These are phyloP conservation scores for Ophioninae sp. DNA, from an alignment of 2,888 invertebrate genomes.

Conservation along the genomic window DNA sequence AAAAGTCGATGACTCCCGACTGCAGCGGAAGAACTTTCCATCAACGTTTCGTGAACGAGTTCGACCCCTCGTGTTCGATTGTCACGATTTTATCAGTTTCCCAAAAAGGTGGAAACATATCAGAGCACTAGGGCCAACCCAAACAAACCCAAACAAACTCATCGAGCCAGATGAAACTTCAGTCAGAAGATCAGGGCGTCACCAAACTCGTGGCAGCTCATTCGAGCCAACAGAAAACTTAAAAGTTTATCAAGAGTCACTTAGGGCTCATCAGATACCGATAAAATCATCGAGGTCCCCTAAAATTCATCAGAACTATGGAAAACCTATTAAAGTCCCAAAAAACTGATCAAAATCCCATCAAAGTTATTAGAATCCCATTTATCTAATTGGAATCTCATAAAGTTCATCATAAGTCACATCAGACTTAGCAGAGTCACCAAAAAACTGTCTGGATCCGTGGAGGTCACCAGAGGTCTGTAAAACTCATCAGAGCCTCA, in stretches of 20 bases:
- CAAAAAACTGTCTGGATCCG: too few species aligned
- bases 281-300: not conserved
- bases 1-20: conserved; percentile 10
- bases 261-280: not conserved
- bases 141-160: too few species aligned
- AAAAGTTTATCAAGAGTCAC: not conserved
- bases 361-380: not conserved
- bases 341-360: not conserved
- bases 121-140: too few species aligned
- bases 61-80: not conserved
- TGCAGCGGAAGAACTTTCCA: not conserved
- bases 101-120: not conserved
- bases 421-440: too few species aligned
- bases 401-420: not conserved
- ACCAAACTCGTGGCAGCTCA: not conserved
- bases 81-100: not conserved
- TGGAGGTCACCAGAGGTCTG: too few species aligned
- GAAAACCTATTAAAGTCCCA: not conserved
- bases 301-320: not conserved
- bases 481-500: too few species aligned
- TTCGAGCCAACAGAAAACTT: not conserved
- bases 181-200: not conserved
- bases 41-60: not conserved
- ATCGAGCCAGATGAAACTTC: not conserved
- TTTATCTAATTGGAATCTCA: not conserved